Conservation (phyloP, 37 sponge, comb jelly and placozoan genomes). For the Aplysina aerophoba region DNA sequence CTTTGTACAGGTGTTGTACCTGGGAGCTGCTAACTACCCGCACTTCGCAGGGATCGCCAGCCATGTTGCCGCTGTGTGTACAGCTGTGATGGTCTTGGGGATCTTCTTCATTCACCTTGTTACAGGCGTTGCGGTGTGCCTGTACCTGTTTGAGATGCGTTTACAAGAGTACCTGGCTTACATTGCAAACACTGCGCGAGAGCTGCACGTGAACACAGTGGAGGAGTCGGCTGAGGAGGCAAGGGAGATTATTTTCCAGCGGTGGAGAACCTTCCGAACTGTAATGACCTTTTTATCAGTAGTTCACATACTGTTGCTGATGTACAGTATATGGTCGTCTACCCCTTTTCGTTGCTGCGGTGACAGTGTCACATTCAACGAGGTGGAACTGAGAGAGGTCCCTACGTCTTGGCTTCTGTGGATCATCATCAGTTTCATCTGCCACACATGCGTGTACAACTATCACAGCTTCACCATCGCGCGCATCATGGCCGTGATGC, state of each 20-base stretch:
- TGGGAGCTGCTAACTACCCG: constrained; percentile 4
- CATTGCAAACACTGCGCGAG: neutral
- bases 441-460: neutral
- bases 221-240: neutral
- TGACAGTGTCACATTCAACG: neutral
- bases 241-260: neutral
- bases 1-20: neutral
- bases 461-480: neutral
- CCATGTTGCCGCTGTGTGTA: neutral
- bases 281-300: neutral
- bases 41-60: neutral
- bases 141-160: constrained; percentile 33
- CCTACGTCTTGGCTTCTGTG: neutral
- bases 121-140: neutral
- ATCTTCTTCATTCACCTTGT: neutral
- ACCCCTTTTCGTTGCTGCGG: constrained; percentile 24
- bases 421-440: neutral
- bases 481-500: neutral
- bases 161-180: neutral
- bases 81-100: neutral
- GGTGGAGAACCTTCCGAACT: neutral
- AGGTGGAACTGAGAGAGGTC: neutral
- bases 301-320: neutral
- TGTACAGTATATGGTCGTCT: neutral
- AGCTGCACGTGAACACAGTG: neutral